phyloP scores from a whole-genome alignment of 2,113 vertebrate genomes.

The Phalacrocorax pelagicus region DNA sequence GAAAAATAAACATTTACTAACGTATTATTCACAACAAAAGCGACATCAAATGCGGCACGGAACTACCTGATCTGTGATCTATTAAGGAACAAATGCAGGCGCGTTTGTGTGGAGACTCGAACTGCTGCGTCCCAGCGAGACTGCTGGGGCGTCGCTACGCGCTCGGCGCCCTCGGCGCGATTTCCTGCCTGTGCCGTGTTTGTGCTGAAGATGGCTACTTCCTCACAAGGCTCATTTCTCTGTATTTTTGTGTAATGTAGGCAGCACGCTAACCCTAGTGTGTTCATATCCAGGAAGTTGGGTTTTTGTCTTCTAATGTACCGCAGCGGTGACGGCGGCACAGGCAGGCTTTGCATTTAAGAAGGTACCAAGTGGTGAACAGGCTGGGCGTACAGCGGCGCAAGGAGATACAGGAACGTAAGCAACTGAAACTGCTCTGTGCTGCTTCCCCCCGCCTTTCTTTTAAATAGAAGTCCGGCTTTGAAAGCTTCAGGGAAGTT shows the following conservation, averaged over 20 bases:
- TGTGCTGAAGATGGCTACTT: not conserved
- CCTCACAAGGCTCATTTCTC: not conserved
- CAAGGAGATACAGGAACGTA: not conserved
- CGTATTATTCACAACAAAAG: not conserved
- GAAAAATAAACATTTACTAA: slow-evolving; percentile 57
- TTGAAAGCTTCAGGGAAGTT: not conserved
- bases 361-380: no score
- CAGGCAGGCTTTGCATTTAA: not conserved
- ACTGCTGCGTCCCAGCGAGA: not conserved
- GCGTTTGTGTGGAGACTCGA: rapidly evolving
- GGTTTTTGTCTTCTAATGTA: not conserved
- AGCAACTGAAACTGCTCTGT: not conserved
- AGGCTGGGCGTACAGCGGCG: not conserved
- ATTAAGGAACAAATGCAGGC: not conserved
- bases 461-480: not conserved
- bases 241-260: not conserved
- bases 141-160: not conserved
- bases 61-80: not conserved
- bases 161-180: not conserved
- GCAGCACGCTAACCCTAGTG: not conserved
- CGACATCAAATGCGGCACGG: not conserved
- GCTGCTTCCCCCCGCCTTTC: no score
- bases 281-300: not conserved
- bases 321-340: not conserved
- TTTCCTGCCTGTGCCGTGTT: not conserved